These are phyloP conservation scores for Rhodinocichla rosea DNA, from an alignment of 2,113 vertebrate genomes.

Conservation along the genomic window DNA sequence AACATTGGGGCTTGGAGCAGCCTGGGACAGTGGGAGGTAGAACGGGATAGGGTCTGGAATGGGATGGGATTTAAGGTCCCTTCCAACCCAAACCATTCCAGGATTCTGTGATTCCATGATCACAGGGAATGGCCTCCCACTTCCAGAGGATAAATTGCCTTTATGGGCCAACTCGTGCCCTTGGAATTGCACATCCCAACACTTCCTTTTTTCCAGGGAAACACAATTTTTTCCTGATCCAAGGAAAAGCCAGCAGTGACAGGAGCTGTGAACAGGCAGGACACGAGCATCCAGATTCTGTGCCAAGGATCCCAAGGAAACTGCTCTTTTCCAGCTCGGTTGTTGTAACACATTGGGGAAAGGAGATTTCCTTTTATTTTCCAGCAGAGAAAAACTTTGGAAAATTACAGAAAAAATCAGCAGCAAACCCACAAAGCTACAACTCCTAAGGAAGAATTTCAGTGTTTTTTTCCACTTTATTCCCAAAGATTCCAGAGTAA, in stretches of 20 bases:
- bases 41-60: background rate
- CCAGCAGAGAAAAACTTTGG: background rate
- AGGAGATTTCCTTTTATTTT: background rate
- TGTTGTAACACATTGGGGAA: background rate
- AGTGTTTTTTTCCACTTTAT: fast-evolving
- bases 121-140: background rate
- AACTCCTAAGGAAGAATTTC: background rate
- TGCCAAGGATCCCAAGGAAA: background rate
- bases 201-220: background rate
- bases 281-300: background rate
- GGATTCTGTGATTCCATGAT: background rate
- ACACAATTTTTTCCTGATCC: background rate
- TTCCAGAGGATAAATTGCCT: background rate
- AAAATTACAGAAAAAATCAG: background rate
- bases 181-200: background rate
- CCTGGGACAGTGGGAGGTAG: background rate
- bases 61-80: background rate
- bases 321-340: background rate
- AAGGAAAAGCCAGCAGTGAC: background rate
- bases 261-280: background rate
- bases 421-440: background rate
- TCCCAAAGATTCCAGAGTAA: background rate
- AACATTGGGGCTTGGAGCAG: background rate
- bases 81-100: no score
- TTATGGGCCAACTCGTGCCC: fast-evolving